Evolutionary conservation across 2,797 vertebrate species (phyloP), one percentile per base, ranked within the genome.

Genomic region (Typhlichthys eigenmanni): DNA sequence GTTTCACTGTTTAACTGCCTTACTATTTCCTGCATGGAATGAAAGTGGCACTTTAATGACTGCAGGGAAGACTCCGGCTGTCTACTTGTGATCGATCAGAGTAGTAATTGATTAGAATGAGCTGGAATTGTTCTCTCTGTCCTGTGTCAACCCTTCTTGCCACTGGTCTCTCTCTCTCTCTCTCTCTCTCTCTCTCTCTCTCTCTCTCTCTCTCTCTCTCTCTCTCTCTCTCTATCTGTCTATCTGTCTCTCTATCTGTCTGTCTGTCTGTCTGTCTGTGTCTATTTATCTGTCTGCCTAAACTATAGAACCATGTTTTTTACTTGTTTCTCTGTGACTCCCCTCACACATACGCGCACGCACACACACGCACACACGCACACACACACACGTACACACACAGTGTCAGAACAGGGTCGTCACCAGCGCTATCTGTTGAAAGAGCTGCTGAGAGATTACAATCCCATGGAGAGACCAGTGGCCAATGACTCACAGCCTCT

Each of bases 381-480:
- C 1, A 7, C 10, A 13, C n/a, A n/a, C 47, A n/a, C 52, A 32
- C 9, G 5, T 49, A n/a, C 34, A 1, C 4, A 17, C 54, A 55
- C 76, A 98, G 97, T 92, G 73, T 96, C 97, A 55, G 75, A 94
- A 82, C 96, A 98, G 92, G 97, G 97, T 83, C 96, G 96, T 66
- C 94, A 96, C 87, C 97, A 99, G 92, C 93, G 97, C 62, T 94
- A 95, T 84, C 95, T 99, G 56, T 93, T 98, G 80, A 94, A 92
- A 85, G 96, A 98, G 81, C 92, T 98, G 74, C 82, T 97, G 76
- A 95, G 92, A 84, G 96, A 99, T 86, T 99, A 99, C 88, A 99
- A 98, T 77, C 96, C 92, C 0, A 87, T 99, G 94, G 97, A 99
- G 83, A 91, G 97, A 68, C 97, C 97, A 0, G 97, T 98, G 67